Base-by-base conservation (phyloP, 2,888 invertebrate genomes). In the Cephonodes hylas region DNA sequence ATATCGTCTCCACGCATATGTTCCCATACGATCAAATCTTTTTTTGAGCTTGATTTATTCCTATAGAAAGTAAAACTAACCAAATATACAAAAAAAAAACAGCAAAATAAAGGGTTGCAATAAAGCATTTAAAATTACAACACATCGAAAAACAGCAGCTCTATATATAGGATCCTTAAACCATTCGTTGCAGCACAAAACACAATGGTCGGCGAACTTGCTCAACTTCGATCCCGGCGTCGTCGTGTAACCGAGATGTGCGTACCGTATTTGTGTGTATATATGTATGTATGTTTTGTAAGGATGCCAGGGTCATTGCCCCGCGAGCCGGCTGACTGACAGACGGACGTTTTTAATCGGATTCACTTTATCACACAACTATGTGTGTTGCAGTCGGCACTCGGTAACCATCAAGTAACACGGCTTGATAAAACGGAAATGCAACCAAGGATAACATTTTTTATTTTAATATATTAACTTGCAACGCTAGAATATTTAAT, bases 271-370 rank as follows among this genome's bases (percentile, higher is more conserved):
- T 6, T 20, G 15, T 31, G 18, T 59, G 42, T 23, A 42, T 42
- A n/a, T 42, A 38, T 38, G 42, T 53, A 42, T 38, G 53, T 59
- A 53, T 68, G 57, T 65, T 69, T 67, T 64, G 61, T 61, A 67
- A 69, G 70, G 72, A 70, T 65, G 63, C 66, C 63, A 64, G 69
- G 79, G 79, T 81, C 82, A 75, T 66, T 69, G 83, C 65, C 73
- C 79, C 72, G 48, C 57, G 38, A 34, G 44, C 42, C 44, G 58
- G 42, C 15, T 53, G 53, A 56, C 57, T 46, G 60, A 59, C 64
- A 64, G 59, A 66, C 63, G 72, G 70, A 70, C 67, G 72, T 74
- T 71, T 75, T 76, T 71, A 77, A 74, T 77, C 69, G 73, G 70
- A 71, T 69, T 73, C 64, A 68, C 59, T 72, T 73, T 69, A 70